Conservation (phyloP, 1,140 invertebrate species). For the Chrysomallon squamiferum region DNA sequence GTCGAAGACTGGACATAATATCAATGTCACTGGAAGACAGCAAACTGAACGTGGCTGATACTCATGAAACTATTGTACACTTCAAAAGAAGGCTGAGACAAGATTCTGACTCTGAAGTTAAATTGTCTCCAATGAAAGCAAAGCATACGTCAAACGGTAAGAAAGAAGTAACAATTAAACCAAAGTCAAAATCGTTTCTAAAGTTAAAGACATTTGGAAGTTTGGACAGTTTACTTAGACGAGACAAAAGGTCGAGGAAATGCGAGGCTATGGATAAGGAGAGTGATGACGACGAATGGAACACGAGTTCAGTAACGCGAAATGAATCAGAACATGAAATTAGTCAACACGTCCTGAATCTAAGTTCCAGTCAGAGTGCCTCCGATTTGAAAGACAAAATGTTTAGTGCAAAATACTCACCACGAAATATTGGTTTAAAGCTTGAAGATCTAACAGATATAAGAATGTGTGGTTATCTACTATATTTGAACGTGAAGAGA, state of each 20-base stretch:
- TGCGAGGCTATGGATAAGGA: background rate
- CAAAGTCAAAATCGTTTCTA: conserved; percentile 9
- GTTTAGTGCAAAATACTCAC: conserved; percentile 21
- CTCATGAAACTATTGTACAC: conserved; percentile 25
- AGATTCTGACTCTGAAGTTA: conserved; percentile 24
- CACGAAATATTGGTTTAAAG: conserved; percentile 18
- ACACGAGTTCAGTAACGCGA: too few species aligned
- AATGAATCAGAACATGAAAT: conserved; percentile 6
- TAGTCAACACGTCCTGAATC: conserved; percentile 22
- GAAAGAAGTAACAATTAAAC: background rate
- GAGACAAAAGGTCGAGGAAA: conserved; percentile 9
- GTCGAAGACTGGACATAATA: conserved; percentile 10
- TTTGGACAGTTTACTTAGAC: conserved; percentile 36
- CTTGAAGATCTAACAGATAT: conserved; percentile 32
- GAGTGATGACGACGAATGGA: too few species aligned
- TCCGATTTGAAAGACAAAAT: conserved; percentile 48
- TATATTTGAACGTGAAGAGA: conserved; percentile 31
- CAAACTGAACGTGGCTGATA: conserved; percentile 1
- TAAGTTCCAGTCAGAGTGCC: conserved; percentile 26
- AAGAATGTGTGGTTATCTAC: conserved; percentile 32
- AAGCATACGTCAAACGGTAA: conserved; percentile 16
- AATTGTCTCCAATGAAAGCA: conserved; percentile 38
- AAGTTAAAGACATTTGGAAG: conserved; percentile 41
- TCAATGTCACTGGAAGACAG: conserved; percentile 7
- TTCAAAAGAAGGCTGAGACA: conserved; percentile 28